Evolutionary conservation across 2,113 vertebrate genomes (phyloP), one percentile per base, ranked within the genome.

Genomic region (Burhinus oedicnemus): DNA sequence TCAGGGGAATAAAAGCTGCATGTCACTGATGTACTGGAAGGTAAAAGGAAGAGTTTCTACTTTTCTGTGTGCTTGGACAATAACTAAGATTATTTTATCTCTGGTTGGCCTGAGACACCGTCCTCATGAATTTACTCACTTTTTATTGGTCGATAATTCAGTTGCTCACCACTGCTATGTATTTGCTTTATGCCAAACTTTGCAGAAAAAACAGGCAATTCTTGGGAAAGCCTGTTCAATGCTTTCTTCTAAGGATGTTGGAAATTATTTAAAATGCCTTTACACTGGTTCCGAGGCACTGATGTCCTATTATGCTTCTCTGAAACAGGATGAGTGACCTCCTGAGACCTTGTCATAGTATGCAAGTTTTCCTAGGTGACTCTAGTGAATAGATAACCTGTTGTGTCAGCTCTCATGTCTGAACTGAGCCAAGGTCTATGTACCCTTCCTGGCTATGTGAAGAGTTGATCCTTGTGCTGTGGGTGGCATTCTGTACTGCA

Each of bases 371-470:
- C 89, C 89, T 89, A 92, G 96, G 94, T 92, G 95, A 79, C 94
- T 95, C 77, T 90, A 77, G 89, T 1, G 9, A 93, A 92, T 89
- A 91, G 81, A 94, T 91, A 95, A 82, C 93, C 81, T 87, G 93
- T 96, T 92, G 80, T 92, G 96, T 95, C 95, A 93, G 87, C 66
- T 94, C 91, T 93, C 8, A 0, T n/a, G 36, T 80, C 72, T 89
- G 77, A 91, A 82, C 49, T 16, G 72, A 76, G 91, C 83, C 94
- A 95, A 95, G 89, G 87, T 91, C 89, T 95, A 29, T 93, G 84
- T 94, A 95, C 94, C 87, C 97, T 97, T 95, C 87, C 89, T 96
- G 94, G 81, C 91, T 75, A 84, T 97, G 70, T 51, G 81, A 95
- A 69, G 96, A 82, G 93, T 89, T 89, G 95, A 93, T 90, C 83